phyloP scores from a whole-genome alignment of 2,797 vertebrate species.

The Perodicticus potto region DNA sequence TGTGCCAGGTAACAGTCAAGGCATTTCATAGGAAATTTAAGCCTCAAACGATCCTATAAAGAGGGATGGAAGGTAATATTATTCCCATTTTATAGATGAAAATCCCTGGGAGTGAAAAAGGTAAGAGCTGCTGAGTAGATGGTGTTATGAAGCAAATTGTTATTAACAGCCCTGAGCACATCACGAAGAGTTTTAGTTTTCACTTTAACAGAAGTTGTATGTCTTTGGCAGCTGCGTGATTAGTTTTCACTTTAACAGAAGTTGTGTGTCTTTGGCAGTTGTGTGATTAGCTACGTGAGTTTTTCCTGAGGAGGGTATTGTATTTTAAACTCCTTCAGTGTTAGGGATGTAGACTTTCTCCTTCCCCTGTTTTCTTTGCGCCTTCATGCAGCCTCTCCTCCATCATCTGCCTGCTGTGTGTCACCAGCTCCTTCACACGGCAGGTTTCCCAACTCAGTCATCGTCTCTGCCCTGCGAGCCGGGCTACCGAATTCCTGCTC shows the following conservation, averaged over 20 bases:
- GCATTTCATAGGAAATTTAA: not conserved
- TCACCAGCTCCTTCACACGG: not conserved
- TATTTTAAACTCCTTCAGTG: not conserved
- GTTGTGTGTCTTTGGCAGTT: not conserved
- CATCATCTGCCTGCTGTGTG: not conserved
- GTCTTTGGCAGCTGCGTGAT: not conserved
- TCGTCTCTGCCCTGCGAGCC: not conserved
- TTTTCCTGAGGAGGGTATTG: not conserved
- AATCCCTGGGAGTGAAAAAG: not conserved
- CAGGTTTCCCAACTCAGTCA: constrained; percentile 55
- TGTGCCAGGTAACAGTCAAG: not conserved
- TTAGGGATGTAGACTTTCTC: not conserved
- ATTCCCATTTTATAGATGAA: not conserved
- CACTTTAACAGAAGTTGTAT: not conserved
- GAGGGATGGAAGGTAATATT: not conserved
- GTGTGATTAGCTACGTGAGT: not conserved
- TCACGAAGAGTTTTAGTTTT: rapidly evolving
- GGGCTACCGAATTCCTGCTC: not conserved
- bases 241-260: not conserved
- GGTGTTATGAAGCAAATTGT: not conserved
- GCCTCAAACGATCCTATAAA: not conserved
- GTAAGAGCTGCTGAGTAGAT: not conserved
- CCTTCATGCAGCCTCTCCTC: not conserved
- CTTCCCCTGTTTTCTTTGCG: not conserved
- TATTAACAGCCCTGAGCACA: not conserved